Base-by-base conservation (phyloP, 1,140 invertebrate genomes). In the Melipona quadrifasciata region DNA sequence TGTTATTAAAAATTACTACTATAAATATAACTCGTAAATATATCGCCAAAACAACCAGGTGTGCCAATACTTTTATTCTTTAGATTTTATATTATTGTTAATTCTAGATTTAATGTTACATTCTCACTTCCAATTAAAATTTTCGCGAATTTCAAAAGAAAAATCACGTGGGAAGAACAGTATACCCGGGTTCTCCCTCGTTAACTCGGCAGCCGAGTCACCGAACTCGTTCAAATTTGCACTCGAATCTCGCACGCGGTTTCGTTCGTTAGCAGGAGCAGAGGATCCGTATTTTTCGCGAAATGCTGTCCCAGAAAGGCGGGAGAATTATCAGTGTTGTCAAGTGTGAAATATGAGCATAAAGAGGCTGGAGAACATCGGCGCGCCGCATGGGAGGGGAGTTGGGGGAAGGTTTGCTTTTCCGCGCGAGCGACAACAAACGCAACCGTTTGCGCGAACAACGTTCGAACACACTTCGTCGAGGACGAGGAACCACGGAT, bases 311-410 rank as follows among this genome's bases (percentile, higher is more conserved):
- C 27, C 21, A 61, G 58, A 64, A 71, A 61, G 39, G 51, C 58
- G 8, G 31, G 1, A 47, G 68, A 53, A 61, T 75, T 61, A 67
- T 67, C 51, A 55, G 31, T 11, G 47, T 31, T 57, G 57, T 68
- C 57, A n/a, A 31, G 72, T 17, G 61, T 74, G 70, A 82, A 82
- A 82, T 81, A 81, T 64, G 58, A 81, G n/a, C 47, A 14, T 64
- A 74, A 82, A 53, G 61, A 61, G 39, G 24, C 19, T 12, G 55
- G 21, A 16, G 78, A 53, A 73, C n/a, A 34, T 81, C 24, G 6
- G 39, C 34, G 0, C 16, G 24, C 58, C n/a, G 61, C n/a, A 1
- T 19, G n/a, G 31, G 24, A 34, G 39, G 0, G 39, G 5, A 4
- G 39, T 3, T 0, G 39, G 0, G 39, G 39, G 8, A 6, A 0